Evolutionary conservation across 2,888 invertebrate species (phyloP).

Genomic region (Prenolepis imparis): DNA sequence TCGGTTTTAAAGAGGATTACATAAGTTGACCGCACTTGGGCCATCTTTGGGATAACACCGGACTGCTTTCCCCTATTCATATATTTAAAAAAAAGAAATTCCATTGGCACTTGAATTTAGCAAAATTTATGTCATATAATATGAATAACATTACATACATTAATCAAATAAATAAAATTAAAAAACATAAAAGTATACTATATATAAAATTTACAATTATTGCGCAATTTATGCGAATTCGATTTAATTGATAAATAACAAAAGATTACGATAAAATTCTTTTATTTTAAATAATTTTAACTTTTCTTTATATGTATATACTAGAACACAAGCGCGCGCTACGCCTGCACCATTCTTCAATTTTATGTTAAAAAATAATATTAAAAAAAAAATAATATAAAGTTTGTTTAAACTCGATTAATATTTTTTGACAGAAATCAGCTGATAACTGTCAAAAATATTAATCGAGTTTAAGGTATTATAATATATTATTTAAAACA

Average conservation of each 20-base stretch:
- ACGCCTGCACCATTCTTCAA: no score
- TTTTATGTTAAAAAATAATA: no score
- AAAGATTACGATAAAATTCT: not conserved
- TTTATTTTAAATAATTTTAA: not conserved
- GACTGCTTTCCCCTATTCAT: conserved; percentile 52
- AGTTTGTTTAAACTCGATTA: no score
- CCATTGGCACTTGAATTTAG: not conserved
- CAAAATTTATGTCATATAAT: not conserved
- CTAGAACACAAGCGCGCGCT: no score
- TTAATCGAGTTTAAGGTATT: no score
- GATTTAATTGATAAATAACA: not conserved
- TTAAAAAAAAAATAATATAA: no score
- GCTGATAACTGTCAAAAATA: no score
- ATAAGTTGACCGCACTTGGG: conserved; percentile 70
- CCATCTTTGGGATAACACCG: conserved; percentile 68
- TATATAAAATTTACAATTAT: not conserved
- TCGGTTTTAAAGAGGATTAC: conserved; percentile 82
- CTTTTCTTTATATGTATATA: not conserved
- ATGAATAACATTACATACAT: not conserved
- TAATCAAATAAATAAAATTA: not conserved
- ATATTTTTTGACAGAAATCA: no score
- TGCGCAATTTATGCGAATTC: not conserved
- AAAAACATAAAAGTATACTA: not conserved
- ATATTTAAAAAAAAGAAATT: conserved; percentile 23
- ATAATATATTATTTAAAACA: no score